Evolutionary conservation across 2,797 vertebrate genomes (phyloP), one percentile per base, ranked within the genome.

Genomic region (Halcyon badia): DNA sequence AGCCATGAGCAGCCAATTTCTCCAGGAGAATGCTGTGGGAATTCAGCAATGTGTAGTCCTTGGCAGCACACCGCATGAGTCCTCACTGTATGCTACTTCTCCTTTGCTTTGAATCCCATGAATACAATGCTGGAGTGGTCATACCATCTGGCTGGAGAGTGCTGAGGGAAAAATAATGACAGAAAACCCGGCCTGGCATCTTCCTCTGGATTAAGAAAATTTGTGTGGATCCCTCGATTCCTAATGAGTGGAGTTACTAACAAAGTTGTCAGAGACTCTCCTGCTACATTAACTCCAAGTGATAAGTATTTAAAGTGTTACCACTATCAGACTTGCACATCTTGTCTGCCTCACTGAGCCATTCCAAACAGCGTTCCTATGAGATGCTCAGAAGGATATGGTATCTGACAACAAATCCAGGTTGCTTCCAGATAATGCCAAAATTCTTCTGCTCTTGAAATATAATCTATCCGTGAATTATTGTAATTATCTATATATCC

Each of bases 271-370:
- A 78, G 93, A 75, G 73, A 82, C 46, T 89, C 61, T 87, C 71
- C 76, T 81, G 79, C 83, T 81, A 66, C 87, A 75, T 91, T 91
- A 95, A 85, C 69, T 87, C 54, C 0, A 0, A 83, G 60, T 68
- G 86, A 56, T 81, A 89, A 93, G 94, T 90, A 94, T 85, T 94
- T 94, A 83, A 96, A 93, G 83, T 46, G 68, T 68, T 68, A 77
- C 90, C 3, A 1, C 76, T 92, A 88, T 79, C 76, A 56, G 94
- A 71, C 65, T 85, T 78, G n/a, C 89, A 83, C 58, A 91, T 94
- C 84, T 90, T 86, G 78, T 51, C 71, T 66, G 83, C 89, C 83
- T 87, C 85, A 68, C 80, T 72, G 61, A 92, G 83, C 68, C 71
- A 52, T 41, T 85, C 81, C 91, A 77, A 94, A 90, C 71, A 44